Percentiles rank a stretch among this genome's conserved stretches.
phyloP scores from a whole-genome alignment of 2,888 invertebrate species.

The Torymus aiolomorphi region DNA sequence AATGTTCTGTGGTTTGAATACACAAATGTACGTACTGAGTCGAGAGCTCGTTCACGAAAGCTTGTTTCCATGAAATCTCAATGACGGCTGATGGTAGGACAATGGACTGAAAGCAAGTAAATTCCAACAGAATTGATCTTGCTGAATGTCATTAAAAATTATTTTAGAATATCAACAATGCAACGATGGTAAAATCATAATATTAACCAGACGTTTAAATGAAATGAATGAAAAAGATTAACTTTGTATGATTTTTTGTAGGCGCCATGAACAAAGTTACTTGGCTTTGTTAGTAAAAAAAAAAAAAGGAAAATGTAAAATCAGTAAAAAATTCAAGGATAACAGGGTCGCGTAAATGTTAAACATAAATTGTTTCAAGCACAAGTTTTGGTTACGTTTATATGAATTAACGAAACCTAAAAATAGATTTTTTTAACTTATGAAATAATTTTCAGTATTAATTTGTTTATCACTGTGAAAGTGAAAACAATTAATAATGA shows the following conservation, averaged over 20 bases:
- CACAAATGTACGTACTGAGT: constrained; percentile 89
- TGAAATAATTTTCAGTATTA: constrained; percentile 39
- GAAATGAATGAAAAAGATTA: constrained; percentile 10
- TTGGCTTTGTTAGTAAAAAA: constrained; percentile 29
- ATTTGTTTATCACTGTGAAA: constrained; percentile 10
- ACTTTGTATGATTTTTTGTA: constrained; percentile 35
- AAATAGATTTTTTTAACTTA: constrained; percentile 35
- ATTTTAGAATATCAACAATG: constrained; percentile 36
- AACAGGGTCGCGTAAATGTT: constrained; percentile 49
- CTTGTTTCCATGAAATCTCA: constrained; percentile 88
- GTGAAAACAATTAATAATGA: constrained; percentile 28
- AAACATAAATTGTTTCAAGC: constrained; percentile 31
- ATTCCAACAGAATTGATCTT: constrained; percentile 43
- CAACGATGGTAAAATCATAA: constrained; percentile 46
- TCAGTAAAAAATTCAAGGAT: constrained; percentile 39
- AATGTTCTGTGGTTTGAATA: constrained; percentile 96
- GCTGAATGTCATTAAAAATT: constrained; percentile 21
- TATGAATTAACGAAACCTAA: constrained; percentile 30
- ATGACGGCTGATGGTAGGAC: constrained; percentile 73
- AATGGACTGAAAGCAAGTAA: constrained; percentile 65
- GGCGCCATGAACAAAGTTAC: constrained; percentile 30
- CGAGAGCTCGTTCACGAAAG: constrained; percentile 87
- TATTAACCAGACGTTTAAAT: constrained; percentile 35
- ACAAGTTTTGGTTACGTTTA: constrained; percentile 37
- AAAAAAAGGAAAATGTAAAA: constrained; percentile 20